Conservation (phyloP, 2,113 vertebrate genomes). For the Amblyopsis rosae region DNA sequence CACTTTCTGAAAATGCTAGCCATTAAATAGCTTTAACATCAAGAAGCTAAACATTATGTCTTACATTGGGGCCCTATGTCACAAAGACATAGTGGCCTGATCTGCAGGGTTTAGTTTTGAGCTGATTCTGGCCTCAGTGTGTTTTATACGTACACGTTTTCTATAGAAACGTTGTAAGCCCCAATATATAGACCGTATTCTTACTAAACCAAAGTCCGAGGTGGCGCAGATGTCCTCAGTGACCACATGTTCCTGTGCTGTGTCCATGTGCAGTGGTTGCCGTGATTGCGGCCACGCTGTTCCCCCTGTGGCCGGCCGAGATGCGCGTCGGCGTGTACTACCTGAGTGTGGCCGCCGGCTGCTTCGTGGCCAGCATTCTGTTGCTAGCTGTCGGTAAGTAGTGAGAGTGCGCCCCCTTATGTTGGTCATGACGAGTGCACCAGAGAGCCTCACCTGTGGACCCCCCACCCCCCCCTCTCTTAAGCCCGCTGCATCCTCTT, state of each 20-base stretch:
- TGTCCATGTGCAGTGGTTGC: conserved; percentile 85
- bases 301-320: conserved; percentile 98
- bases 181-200: too few species aligned
- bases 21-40: too few species aligned
- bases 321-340: conserved; percentile 99
- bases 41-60: too few species aligned
- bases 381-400: conserved; percentile 94
- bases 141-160: too few species aligned
- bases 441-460: background rate
- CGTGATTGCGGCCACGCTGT: conserved; percentile 96
- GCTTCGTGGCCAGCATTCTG: conserved; percentile 97
- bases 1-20: too few species aligned
- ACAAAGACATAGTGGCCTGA: too few species aligned
- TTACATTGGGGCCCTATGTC: too few species aligned
- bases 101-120: too few species aligned
- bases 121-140: too few species aligned
- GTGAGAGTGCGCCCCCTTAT: too few species aligned
- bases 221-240: background rate
- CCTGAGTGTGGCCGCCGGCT: conserved; percentile 95
- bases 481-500: conserved; percentile 97
- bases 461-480: conserved; percentile 36
- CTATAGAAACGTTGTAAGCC: background rate
- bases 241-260: conserved; percentile 16
- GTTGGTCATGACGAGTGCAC: too few species aligned
- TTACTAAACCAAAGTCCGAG: too few species aligned